A percentile compares a stretch with the other conserved stretches of the same genome.
Evolutionary conservation across 2,113 vertebrate genomes (phyloP).

Genomic region (Hippolais icterina): DNA sequence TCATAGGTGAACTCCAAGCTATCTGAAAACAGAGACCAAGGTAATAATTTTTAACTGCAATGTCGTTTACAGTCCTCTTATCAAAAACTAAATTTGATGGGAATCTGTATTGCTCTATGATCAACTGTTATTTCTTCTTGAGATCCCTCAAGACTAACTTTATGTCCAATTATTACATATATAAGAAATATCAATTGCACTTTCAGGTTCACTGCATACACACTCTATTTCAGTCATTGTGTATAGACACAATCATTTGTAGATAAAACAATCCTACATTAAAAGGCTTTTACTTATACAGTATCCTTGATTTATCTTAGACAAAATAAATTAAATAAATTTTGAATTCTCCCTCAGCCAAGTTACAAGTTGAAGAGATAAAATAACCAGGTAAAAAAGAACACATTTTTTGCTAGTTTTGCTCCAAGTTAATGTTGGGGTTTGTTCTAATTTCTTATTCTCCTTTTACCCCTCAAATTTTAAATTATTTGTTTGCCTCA

Average conservation of each 20-base stretch:
- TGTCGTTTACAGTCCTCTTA: not conserved
- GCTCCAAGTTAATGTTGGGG: not conserved
- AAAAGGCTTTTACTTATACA: not conserved
- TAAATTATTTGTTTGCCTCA: not conserved
- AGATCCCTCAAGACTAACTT: not conserved
- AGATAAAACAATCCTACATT: not conserved
- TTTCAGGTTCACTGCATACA: not conserved
- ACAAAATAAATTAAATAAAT: not conserved
- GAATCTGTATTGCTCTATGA: not conserved
- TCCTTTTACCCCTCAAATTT: not conserved
- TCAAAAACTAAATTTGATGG: not conserved
- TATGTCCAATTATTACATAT: not conserved
- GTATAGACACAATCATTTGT: not conserved
- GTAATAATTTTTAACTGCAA: not conserved
- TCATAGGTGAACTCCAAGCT: not conserved
- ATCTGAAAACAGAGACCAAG: not conserved
- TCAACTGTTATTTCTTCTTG: not conserved
- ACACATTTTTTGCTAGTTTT: not conserved
- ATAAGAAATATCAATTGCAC: not conserved
- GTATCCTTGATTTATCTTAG: not conserved
- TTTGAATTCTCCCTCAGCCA: not conserved
- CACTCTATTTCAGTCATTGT: not conserved
- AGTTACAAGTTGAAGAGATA: not conserved
- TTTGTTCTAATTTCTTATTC: not conserved
- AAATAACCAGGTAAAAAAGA: not conserved